phyloP scores from a whole-genome alignment of 2,888 invertebrate genomes.

The Auanema sp. region DNA sequence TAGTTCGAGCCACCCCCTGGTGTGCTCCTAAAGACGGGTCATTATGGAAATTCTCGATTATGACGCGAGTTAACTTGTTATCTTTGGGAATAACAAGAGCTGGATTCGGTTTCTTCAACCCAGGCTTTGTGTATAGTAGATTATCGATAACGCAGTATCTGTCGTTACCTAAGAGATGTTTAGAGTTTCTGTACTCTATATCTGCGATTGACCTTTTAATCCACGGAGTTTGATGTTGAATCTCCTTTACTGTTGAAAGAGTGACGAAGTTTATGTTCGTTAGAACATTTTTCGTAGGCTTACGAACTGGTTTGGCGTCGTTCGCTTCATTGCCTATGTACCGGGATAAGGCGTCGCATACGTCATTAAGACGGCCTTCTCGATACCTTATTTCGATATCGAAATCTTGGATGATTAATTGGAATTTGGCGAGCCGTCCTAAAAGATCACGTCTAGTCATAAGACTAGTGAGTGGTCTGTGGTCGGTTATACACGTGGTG shows the following conservation, averaged over 20 bases:
- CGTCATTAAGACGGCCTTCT: constrained; percentile 30
- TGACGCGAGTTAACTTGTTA: not conserved
- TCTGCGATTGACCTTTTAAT: constrained; percentile 2
- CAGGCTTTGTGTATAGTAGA: constrained; percentile 14
- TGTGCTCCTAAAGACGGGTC: constrained; percentile 11
- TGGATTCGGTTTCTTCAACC: not conserved
- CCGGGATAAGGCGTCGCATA: constrained; percentile 29
- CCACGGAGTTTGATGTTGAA: constrained; percentile 11
- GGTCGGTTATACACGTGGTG: constrained; percentile 24
- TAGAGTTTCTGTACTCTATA: not conserved
- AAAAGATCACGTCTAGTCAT: constrained; percentile 23
- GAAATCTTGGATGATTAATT: constrained; percentile 22
- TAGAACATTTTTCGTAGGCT: not conserved
- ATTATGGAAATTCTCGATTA: constrained; percentile 13
- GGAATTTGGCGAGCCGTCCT: constrained; percentile 27
- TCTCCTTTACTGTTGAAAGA: constrained; percentile 1
- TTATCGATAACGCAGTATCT: constrained; percentile 17
- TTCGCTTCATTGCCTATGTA: constrained; percentile 11
- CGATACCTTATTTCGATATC: constrained; percentile 35
- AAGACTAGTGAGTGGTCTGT: constrained; percentile 22
- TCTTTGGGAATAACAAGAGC: constrained; percentile 13
- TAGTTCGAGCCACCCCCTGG: constrained; percentile 5
- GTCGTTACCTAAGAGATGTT: not conserved
- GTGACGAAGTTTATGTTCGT: not conserved
- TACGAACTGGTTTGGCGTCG: not conserved